phyloP scores from a whole-genome alignment of 2,113 vertebrate genomes.

The Zonotrichia leucophrys region DNA sequence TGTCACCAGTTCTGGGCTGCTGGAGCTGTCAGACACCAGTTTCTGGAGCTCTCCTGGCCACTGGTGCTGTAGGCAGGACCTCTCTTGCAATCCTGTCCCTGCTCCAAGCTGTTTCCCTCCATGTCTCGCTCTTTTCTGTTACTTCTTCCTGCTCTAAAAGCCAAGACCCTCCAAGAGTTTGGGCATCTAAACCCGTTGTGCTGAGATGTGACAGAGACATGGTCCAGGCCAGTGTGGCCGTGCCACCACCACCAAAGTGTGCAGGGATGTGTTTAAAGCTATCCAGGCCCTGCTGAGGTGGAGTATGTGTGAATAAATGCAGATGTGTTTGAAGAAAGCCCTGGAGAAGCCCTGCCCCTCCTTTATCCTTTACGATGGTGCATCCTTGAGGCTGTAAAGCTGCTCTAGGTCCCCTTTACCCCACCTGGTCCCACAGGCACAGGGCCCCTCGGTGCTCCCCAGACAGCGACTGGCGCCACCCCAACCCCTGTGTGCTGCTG shows the following conservation, averaged over 20 bases:
- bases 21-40: not conserved
- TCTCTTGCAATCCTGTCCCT: not conserved
- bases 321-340: not conserved
- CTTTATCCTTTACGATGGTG: not conserved
- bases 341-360: not conserved
- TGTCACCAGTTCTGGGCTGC: not conserved
- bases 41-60: not conserved
- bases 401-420: not conserved
- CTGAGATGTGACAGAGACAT: fast-evolving
- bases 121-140: fast-evolving
- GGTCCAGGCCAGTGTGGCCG: fast-evolving
- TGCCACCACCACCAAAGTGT: not conserved
- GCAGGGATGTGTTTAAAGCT: not conserved
- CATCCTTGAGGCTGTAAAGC: fast-evolving
- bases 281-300: fast-evolving
- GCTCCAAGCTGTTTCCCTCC: not conserved
- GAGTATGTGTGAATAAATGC: not conserved
- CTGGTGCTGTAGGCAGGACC: not conserved
- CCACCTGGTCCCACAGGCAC: not conserved
- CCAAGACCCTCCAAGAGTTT: not conserved
- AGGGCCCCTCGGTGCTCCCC: fast-evolving
- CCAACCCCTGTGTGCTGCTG: fast-evolving
- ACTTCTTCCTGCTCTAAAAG: not conserved
- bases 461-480: not conserved
- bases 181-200: not conserved